phyloP scores from a whole-genome alignment of 37 sponge, comb jelly and placozoan species.

The Halichondria panicea region DNA sequence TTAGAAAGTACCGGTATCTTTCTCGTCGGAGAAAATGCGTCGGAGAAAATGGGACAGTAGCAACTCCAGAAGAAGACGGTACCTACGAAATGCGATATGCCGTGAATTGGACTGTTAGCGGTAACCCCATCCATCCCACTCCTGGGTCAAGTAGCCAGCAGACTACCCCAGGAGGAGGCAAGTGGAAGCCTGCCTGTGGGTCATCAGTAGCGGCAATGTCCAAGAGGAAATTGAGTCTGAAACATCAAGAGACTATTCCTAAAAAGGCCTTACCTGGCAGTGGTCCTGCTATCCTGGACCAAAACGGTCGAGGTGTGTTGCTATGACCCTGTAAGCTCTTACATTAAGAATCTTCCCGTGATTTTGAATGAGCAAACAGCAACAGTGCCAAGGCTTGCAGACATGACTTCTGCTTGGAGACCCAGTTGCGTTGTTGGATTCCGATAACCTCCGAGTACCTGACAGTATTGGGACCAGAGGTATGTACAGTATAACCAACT shows the following conservation, averaged over 20 bases:
- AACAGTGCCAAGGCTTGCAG: not conserved
- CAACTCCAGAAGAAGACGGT: not conserved
- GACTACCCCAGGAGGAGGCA: not conserved
- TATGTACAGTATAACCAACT: not conserved
- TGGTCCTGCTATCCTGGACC: constrained; percentile 1
- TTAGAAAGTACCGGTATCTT: no score
- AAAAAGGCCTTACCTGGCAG: not conserved
- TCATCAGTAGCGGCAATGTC: not conserved
- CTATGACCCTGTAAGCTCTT: not conserved
- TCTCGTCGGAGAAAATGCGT: no score
- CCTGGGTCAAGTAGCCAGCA: no score
- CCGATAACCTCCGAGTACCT: not conserved
- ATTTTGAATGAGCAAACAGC: not conserved
- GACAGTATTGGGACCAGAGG: not conserved
- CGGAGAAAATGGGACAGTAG: not conserved
- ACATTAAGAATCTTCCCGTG: not conserved
- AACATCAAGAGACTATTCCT: no score
- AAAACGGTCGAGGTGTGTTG: not conserved
- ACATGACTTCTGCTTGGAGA: not conserved
- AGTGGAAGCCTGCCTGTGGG: not conserved
- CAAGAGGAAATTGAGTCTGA: no score
- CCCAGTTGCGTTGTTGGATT: not conserved
- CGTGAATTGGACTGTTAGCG: not conserved
- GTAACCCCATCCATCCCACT: no score
- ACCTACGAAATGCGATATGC: not conserved